Evolutionary conservation across 2,797 vertebrate species (phyloP).

Genomic region (Microcaecilia unicolor): DNA sequence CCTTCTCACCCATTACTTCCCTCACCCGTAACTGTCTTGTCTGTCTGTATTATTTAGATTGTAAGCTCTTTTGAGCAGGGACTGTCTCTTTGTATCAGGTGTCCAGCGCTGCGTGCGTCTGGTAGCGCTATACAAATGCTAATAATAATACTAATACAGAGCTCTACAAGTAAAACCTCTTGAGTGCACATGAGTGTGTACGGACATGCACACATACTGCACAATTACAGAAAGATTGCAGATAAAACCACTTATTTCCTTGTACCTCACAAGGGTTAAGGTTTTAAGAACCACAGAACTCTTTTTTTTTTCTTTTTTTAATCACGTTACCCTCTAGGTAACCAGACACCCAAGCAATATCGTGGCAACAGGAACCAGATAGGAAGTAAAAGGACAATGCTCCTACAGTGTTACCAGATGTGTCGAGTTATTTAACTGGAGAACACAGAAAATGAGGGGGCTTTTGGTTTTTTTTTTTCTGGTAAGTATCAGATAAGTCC

Average conservation of each 20-base stretch:
- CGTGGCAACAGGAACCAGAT: constrained; percentile 76
- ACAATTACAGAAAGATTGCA: constrained; percentile 36
- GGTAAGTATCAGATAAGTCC: constrained; percentile 91
- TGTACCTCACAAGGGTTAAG: constrained; percentile 63
- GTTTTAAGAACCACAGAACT: constrained; percentile 58
- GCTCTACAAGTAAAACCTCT: too few relatives aligned
- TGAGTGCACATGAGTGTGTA: too few relatives aligned
- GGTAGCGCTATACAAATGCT: too few relatives aligned
- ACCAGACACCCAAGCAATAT: constrained; percentile 83
- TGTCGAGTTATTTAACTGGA: constrained; percentile 85
- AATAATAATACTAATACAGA: too few relatives aligned
- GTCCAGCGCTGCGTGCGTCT: too few relatives aligned
- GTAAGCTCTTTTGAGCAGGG: too few relatives aligned
- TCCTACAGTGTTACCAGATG: constrained; percentile 96
- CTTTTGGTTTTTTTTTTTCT: constrained; percentile 61
- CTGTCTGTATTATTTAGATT: too few relatives aligned
- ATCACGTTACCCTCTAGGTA: constrained; percentile 74
- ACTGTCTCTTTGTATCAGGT: too few relatives aligned
- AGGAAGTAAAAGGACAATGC: constrained; percentile 90
- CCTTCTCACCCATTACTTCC: too few relatives aligned
- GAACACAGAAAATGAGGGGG: constrained; percentile 66
- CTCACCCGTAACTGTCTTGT: too few relatives aligned
- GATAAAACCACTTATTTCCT: constrained; percentile 46
- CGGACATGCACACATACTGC: too few relatives aligned
- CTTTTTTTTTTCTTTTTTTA: constrained; percentile 19